phyloP scores from a whole-genome alignment of 30 jellyfish, hydroid and myxozoan species.

The Hydractinia echinata region DNA sequence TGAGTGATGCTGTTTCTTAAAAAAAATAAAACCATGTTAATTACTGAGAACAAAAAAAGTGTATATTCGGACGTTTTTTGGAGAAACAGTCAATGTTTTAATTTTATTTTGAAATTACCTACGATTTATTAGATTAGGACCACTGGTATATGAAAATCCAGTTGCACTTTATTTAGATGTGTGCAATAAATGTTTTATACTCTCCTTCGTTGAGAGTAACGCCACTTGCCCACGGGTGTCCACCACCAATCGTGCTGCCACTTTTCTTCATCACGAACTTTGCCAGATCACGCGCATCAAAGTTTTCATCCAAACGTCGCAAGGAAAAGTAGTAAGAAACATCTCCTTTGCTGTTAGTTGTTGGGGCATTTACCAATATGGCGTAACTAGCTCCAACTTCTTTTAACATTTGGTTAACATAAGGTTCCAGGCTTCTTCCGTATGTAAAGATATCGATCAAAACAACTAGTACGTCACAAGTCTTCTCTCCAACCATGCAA shows the following conservation, averaged over 20 bases:
- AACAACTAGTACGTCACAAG: not conserved
- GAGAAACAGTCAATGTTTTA: no score
- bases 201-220: conserved; percentile 18
- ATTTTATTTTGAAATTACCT: no score
- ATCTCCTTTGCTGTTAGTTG: conserved; percentile 17
- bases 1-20: no score
- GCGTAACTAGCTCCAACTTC: conserved; percentile 17
- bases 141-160: no score
- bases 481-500: not conserved
- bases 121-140: no score
- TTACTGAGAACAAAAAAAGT: no score
- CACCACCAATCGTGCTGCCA: conserved; percentile 39
- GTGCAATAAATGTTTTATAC: not conserved
- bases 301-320: conserved; percentile 20
- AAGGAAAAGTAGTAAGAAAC: conserved; percentile 22
- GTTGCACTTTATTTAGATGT: no score
- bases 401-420: not conserved
- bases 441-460: conserved; percentile 2
- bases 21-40: no score
- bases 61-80: no score
- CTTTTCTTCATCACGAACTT: not conserved
- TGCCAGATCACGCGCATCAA: conserved; percentile 36
- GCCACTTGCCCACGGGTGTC: conserved; percentile 47
- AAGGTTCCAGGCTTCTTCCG: conserved; percentile 32
- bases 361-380: conserved; percentile 20